Evolutionary conservation across 1,140 invertebrate species (phyloP).

Genomic region (Augochlora pura): DNA sequence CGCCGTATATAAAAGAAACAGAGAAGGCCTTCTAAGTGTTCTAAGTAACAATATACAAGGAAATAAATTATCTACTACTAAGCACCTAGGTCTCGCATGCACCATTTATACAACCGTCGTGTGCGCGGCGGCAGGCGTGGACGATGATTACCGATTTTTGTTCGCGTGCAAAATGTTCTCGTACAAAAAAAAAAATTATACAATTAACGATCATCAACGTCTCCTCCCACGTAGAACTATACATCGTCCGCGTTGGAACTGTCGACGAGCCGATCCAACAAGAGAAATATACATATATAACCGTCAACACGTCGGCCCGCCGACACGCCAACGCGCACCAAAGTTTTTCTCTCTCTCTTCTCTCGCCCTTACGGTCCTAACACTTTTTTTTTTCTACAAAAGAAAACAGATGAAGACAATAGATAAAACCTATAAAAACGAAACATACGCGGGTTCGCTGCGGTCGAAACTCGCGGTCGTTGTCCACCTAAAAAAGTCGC

Average conservation of each 20-base stretch:
- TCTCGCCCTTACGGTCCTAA: slow-evolving; percentile 1
- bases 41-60: slow-evolving; percentile 55
- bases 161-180: slow-evolving; percentile 1
- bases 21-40: slow-evolving; percentile 20
- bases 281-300: background rate
- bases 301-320: background rate
- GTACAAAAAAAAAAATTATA: slow-evolving; percentile 5
- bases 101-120: slow-evolving; percentile 52
- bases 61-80: slow-evolving; percentile 68
- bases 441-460: background rate
- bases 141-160: background rate
- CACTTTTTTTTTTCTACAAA: slow-evolving; percentile 23
- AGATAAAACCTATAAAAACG: background rate
- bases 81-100: slow-evolving; percentile 37
- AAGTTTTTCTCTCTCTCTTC: background rate
- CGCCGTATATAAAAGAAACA: slow-evolving; percentile 37
- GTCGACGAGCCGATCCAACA: background rate
- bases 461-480: slow-evolving; percentile 15
- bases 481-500: slow-evolving; percentile 4
- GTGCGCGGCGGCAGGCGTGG: slow-evolving; percentile 11
- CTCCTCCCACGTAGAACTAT: background rate
- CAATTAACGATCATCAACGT: background rate
- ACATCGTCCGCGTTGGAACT: background rate
- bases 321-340: background rate
- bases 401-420: background rate